Evolutionary conservation across 2,888 invertebrate genomes (phyloP).

Genomic region (Dryobotodes eremita): DNA sequence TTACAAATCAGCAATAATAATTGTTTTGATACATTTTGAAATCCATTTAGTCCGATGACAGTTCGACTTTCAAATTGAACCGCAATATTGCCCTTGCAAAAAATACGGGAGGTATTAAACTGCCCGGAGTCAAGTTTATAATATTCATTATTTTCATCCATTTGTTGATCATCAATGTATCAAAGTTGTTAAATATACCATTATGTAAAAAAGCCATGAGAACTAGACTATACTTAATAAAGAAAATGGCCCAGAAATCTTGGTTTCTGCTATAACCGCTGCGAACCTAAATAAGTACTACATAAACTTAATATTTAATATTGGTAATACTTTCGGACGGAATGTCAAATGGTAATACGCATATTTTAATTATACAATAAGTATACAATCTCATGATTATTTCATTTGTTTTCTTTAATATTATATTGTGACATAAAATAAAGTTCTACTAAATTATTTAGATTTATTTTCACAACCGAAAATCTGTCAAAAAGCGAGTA

Average conservation of each 20-base stretch:
- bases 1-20: background rate
- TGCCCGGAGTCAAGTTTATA: too few species aligned
- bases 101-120: background rate
- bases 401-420: slow-evolving; percentile 62
- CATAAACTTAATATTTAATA: slow-evolving; percentile 69
- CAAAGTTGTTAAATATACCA: slow-evolving; percentile 15
- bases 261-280: slow-evolving; percentile 66
- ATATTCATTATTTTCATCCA: background rate
- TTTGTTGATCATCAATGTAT: background rate
- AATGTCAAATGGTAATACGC: slow-evolving; percentile 76
- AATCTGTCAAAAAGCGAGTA: slow-evolving; percentile 58
- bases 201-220: slow-evolving; percentile 54
- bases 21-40: background rate
- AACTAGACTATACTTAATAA: slow-evolving; percentile 65
- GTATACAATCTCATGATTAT: slow-evolving; percentile 67
- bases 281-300: slow-evolving; percentile 55
- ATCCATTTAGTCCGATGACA: too few species aligned
- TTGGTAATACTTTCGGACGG: slow-evolving; percentile 88
- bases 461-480: slow-evolving; percentile 81
- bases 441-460: slow-evolving; percentile 55
- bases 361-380: slow-evolving; percentile 58
- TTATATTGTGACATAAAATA: slow-evolving; percentile 77
- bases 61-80: background rate
- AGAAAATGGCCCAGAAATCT: slow-evolving; percentile 75
- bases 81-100: background rate